A percentile compares a stretch with the other conserved stretches of the same genome.
phyloP scores from a whole-genome alignment of 2,113 vertebrate species.

The Chrysochloris asiatica region DNA sequence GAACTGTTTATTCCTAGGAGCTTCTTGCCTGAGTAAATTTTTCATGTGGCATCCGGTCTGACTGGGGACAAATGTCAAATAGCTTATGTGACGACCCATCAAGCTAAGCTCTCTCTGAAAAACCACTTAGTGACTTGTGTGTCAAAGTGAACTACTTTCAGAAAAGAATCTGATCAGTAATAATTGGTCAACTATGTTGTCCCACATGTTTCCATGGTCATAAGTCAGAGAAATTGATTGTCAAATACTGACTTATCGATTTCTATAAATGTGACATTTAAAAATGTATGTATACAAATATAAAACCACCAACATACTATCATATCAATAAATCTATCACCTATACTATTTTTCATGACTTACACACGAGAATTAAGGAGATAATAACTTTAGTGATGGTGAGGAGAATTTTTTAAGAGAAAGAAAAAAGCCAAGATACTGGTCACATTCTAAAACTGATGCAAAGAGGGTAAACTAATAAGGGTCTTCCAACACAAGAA shows the following conservation, averaged over 20 bases:
- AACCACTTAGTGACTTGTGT: constrained; percentile 76
- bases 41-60: constrained; percentile 94
- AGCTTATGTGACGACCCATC: constrained; percentile 89
- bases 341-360: constrained; percentile 13
- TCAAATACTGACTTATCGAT: not conserved
- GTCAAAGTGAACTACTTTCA: constrained; percentile 76
- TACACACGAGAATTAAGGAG: not conserved
- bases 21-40: constrained; percentile 91
- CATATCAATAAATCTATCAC: constrained; percentile 62
- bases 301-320: not conserved
- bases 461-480: not conserved
- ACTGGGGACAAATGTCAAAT: constrained; percentile 95
- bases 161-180: constrained; percentile 83
- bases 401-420: not conserved
- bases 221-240: constrained; percentile 83
- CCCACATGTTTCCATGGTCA: constrained; percentile 74
- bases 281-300: not conserved
- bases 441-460: constrained; percentile 6
- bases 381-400: not conserved
- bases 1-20: constrained; percentile 92
- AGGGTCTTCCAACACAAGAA: not conserved
- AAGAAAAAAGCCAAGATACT: not conserved
- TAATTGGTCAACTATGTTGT: constrained; percentile 79
- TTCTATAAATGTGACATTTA: not conserved
- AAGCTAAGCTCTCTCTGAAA: constrained; percentile 84